These are phyloP conservation scores for Pimephales promelas DNA, from an alignment of 2,113 vertebrate genomes.

Conservation along the genomic window DNA sequence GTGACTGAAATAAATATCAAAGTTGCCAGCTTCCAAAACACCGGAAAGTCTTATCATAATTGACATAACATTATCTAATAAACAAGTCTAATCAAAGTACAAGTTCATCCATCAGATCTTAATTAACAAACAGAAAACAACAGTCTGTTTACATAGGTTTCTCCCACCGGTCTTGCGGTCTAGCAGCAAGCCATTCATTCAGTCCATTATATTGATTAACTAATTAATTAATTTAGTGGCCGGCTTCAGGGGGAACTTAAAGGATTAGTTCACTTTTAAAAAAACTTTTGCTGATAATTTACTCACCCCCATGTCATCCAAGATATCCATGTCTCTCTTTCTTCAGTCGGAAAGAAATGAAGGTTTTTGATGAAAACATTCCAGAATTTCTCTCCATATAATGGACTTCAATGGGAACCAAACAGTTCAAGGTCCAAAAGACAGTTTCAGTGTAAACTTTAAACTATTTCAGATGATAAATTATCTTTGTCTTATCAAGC, in stretches of 20 bases:
- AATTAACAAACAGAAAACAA: slow-evolving; percentile 5
- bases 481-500: too few relatives aligned
- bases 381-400: too few relatives aligned
- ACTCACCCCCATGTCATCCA: too few relatives aligned
- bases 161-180: background rate
- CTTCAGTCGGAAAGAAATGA: too few relatives aligned
- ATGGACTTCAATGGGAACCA: too few relatives aligned
- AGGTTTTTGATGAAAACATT: too few relatives aligned
- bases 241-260: background rate
- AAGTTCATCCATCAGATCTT: background rate
- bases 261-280: too few relatives aligned
- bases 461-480: too few relatives aligned
- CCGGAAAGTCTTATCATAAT: slow-evolving; percentile 15
- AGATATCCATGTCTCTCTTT: too few relatives aligned
- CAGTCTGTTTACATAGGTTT: slow-evolving; percentile 2
- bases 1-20: slow-evolving; percentile 6
- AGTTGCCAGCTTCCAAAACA: slow-evolving; percentile 11
- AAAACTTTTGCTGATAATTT: too few relatives aligned
- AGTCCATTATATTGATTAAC: background rate
- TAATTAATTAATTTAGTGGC: background rate
- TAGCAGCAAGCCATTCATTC: background rate
- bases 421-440: too few relatives aligned
- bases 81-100: background rate
- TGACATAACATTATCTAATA: background rate
- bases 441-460: too few relatives aligned